Conservation (phyloP, 1,140 invertebrate genomes). For the Brachionus angularis region DNA sequence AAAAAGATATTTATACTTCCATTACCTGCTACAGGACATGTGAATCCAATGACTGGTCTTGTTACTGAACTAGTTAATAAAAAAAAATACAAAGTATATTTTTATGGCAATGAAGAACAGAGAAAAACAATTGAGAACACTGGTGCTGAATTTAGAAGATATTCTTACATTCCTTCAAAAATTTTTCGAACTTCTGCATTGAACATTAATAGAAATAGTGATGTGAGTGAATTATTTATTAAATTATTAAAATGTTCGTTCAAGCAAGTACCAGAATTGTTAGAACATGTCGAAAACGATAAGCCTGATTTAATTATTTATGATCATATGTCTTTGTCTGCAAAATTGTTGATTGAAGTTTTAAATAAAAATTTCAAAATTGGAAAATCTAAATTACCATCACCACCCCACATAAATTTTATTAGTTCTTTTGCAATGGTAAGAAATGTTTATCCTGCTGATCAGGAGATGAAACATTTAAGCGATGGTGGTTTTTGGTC, state of each 20-base stretch:
- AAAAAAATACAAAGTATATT: constrained; percentile 1
- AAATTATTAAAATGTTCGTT: background rate
- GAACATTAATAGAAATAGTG: too few relatives aligned
- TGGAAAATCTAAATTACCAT: background rate
- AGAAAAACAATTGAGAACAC: constrained; percentile 21
- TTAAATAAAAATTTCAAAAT: background rate
- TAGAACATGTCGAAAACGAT: background rate
- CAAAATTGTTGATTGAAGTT: background rate
- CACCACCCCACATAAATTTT: background rate
- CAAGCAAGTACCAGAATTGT: background rate
- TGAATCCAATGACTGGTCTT: constrained; percentile 11
- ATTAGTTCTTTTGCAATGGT: background rate
- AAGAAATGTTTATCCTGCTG: constrained; percentile 4
- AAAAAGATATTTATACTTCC: background rate
- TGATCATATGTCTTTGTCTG: background rate
- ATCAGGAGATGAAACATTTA: background rate
- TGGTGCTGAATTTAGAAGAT: constrained; percentile 5
- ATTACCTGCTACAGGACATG: constrained; percentile 15
- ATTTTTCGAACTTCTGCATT: too few relatives aligned
- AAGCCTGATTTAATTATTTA: background rate
- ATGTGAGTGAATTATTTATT: too few relatives aligned
- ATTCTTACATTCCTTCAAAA: background rate
- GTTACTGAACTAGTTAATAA: background rate
- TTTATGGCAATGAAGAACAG: background rate
- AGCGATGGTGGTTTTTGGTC: background rate